Evolutionary conservation across 2,113 vertebrate genomes (phyloP).

Genomic region (Proteles cristata): DNA sequence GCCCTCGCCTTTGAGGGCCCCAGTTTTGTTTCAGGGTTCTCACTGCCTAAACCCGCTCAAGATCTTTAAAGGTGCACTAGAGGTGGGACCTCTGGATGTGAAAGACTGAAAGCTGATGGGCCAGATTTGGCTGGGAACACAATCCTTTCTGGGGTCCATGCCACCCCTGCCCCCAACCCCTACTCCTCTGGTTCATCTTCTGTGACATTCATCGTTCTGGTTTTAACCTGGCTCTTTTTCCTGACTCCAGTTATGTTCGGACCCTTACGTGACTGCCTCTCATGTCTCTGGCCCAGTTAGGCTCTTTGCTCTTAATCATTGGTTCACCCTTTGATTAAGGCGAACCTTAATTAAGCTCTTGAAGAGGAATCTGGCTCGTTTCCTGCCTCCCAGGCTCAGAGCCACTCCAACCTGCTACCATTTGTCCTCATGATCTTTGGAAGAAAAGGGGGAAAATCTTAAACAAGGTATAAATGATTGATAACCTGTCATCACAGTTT

Average conservation of each 20-base stretch:
- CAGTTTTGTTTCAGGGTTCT: neutral
- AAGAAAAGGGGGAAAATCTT: neutral
- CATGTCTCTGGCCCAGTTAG: neutral
- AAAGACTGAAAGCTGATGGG: neutral
- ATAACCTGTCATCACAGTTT: neutral
- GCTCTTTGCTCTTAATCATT: neutral
- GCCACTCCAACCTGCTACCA: neutral
- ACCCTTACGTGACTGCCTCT: neutral
- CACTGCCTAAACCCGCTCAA: neutral
- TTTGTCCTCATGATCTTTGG: neutral
- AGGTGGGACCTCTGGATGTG: neutral
- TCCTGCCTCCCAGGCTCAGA: neutral
- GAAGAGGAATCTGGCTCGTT: neutral
- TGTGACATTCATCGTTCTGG: neutral
- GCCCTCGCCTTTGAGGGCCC: neutral
- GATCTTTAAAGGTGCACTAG: neutral
- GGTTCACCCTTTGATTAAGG: neutral
- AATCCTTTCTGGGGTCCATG: neutral
- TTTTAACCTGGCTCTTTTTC: conserved; percentile 24
- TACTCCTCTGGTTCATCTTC: neutral
- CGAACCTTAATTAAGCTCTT: neutral
- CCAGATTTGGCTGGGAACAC: neutral
- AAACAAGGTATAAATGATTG: conserved; percentile 1
- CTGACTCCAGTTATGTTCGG: neutral
- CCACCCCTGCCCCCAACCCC: fast-evolving